These are phyloP conservation scores for Pempheris klunzingeri DNA, from an alignment of 2,797 vertebrate species.

Conservation along the genomic window DNA sequence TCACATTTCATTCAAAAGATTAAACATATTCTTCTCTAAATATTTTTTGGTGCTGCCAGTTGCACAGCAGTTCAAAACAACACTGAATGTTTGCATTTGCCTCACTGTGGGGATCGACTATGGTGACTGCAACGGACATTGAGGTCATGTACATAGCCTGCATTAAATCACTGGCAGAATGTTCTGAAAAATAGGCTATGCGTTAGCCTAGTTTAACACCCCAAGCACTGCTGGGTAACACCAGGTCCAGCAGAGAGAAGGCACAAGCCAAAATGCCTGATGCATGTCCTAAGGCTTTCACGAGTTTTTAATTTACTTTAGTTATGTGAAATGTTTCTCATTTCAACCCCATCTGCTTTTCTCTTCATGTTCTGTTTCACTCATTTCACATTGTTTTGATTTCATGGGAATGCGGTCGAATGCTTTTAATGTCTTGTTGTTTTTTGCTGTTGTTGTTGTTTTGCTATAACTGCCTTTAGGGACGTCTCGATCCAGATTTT, in stretches of 20 bases:
- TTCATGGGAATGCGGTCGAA: slow-evolving; percentile 45
- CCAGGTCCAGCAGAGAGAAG: not conserved
- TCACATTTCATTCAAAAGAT: not conserved
- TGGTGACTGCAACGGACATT: not conserved
- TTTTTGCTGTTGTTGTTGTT: not conserved
- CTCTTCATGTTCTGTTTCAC: slow-evolving; percentile 37
- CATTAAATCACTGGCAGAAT: slow-evolving; percentile 18
- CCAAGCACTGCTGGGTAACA: not conserved
- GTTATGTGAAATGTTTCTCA: slow-evolving; percentile 19
- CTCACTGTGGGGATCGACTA: not conserved
- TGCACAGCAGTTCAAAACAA: not conserved
- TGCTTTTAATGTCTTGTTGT: slow-evolving; percentile 19
- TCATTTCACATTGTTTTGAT: slow-evolving; percentile 40
- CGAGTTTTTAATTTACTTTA: slow-evolving; percentile 1
- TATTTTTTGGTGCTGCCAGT: not conserved
- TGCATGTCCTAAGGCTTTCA: slow-evolving; percentile 5
- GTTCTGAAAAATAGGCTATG: slow-evolving; percentile 10
- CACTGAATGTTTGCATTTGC: not conserved
- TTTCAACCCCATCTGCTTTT: slow-evolving; percentile 59
- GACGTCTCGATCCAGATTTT: slow-evolving; percentile 12
- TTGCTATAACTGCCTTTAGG: slow-evolving; percentile 13
- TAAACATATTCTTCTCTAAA: not conserved
- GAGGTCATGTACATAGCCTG: not conserved
- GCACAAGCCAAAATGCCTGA: not conserved
- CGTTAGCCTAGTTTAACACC: slow-evolving; percentile 7